Conservation (phyloP, 2,888 invertebrate genomes). For the Ramazzottius varieornatus region DNA sequence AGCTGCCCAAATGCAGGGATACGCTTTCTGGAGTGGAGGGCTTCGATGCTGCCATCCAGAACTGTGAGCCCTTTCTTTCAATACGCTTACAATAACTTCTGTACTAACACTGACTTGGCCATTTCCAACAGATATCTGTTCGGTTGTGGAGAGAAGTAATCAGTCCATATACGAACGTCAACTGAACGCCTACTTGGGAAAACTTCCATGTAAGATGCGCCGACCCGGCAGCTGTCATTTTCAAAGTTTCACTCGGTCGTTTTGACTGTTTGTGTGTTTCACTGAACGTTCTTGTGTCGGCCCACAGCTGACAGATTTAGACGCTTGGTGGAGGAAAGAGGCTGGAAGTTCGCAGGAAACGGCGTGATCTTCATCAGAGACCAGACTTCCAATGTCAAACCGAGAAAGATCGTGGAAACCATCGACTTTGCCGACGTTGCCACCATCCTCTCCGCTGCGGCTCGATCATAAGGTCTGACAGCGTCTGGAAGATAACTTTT, state of each 20-base stretch:
- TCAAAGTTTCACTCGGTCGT: too few relatives aligned
- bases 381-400: not conserved
- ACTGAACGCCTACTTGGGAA: not conserved
- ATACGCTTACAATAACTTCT: not conserved
- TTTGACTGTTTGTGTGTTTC: too few relatives aligned
- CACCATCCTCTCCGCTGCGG: too few relatives aligned
- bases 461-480: too few relatives aligned
- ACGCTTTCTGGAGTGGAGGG: not conserved
- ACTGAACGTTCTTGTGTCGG: too few relatives aligned
- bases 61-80: not conserved
- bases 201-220: not conserved
- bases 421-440: not conserved
- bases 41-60: not conserved
- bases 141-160: not conserved
- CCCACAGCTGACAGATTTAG: not conserved
- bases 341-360: not conserved
- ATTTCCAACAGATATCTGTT: constrained; percentile 3
- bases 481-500: too few relatives aligned
- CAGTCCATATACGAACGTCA: not conserved
- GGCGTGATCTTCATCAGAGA: not conserved
- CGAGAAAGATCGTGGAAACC: not conserved
- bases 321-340: constrained; percentile 2
- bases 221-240: not conserved
- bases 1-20: not conserved
- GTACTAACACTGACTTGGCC: too few relatives aligned